phyloP scores from a whole-genome alignment of 2,888 invertebrate genomes.

The Brenthis daphne region DNA sequence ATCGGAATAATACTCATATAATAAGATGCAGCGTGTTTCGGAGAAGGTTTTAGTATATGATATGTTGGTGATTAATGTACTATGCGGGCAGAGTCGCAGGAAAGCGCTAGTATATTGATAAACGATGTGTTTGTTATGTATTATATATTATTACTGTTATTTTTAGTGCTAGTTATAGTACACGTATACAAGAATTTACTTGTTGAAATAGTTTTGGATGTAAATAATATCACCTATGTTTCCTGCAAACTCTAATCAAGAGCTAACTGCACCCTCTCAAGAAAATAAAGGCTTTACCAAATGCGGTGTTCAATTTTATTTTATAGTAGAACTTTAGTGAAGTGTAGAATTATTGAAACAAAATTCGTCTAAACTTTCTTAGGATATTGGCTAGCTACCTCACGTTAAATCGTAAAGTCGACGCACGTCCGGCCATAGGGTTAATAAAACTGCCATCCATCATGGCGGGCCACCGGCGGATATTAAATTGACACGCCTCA shows the following conservation, averaged over 20 bases:
- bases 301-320: background rate
- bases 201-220: no score
- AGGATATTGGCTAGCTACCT: constrained; percentile 47
- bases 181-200: no score
- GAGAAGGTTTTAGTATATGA: no score
- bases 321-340: constrained; percentile 26
- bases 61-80: no score
- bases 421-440: constrained; percentile 53
- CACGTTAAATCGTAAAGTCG: constrained; percentile 54
- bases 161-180: no score
- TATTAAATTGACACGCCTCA: constrained; percentile 77
- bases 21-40: no score
- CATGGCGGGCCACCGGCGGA: constrained; percentile 68
- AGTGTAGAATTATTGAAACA: constrained; percentile 26
- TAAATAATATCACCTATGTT: no score
- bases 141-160: background rate
- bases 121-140: background rate
- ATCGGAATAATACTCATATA: no score
- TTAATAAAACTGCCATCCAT: constrained; percentile 71
- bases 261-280: no score
- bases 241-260: no score
- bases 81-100: no score
- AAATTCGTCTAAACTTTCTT: constrained; percentile 48
- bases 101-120: no score
- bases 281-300: background rate